phyloP scores from a whole-genome alignment of 2,888 invertebrate genomes.

The Apoda limacodes region DNA sequence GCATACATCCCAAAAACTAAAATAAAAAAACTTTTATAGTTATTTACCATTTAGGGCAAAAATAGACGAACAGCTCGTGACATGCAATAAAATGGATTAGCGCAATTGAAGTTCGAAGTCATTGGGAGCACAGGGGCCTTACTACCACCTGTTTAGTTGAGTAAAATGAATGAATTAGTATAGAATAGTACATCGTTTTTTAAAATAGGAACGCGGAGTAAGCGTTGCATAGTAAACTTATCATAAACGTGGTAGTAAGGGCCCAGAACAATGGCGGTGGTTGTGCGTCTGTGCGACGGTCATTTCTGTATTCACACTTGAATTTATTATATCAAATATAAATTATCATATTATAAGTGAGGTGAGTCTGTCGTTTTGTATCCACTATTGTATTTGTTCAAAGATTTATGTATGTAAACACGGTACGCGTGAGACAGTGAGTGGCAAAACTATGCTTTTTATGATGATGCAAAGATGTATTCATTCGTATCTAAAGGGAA shows the following conservation, averaged over 20 bases:
- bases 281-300: constrained; percentile 29
- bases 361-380: constrained; percentile 43
- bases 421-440: constrained; percentile 37
- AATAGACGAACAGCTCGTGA: constrained; percentile 49
- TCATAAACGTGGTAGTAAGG: constrained; percentile 30
- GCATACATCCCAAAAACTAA: no score
- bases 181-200: no score
- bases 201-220: no score
- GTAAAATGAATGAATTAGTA: no score
- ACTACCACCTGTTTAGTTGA: no score
- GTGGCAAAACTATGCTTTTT: constrained; percentile 20
- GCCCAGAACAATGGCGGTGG: constrained; percentile 26
- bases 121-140: no score
- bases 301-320: constrained; percentile 39
- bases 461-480: constrained; percentile 5
- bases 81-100: constrained; percentile 66
- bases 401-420: constrained; percentile 65
- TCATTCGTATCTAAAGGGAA: constrained; percentile 24
- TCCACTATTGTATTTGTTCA: constrained; percentile 38
- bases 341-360: constrained; percentile 63
- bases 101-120: constrained; percentile 47
- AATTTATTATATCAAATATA: constrained; percentile 63
- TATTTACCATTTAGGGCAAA: no score
- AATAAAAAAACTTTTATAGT: no score
- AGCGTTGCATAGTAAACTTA: no score